Percentiles rank a stretch among this genome's conserved stretches.
Evolutionary conservation across 2,797 vertebrate genomes (phyloP).

Genomic region (Euphonia xanthogaster): DNA sequence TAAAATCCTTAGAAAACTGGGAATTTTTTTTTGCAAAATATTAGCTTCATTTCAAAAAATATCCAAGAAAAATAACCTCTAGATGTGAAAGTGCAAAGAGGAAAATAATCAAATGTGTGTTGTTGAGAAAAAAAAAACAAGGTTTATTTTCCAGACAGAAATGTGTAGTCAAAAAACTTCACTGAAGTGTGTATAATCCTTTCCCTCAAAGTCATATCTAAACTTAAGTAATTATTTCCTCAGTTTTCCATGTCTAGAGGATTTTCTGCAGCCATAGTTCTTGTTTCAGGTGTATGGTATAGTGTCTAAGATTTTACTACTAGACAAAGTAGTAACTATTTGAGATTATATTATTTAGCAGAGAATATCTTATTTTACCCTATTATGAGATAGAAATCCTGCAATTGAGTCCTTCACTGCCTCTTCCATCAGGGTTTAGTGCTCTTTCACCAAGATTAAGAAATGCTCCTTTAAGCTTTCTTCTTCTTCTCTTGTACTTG

Average conservation of each 20-base stretch:
- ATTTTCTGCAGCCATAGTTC: not conserved
- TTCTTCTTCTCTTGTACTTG: not conserved
- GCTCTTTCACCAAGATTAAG: not conserved
- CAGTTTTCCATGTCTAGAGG: not conserved
- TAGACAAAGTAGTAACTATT: not conserved
- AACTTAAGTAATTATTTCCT: not conserved
- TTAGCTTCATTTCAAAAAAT: not conserved
- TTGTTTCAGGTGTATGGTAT: not conserved
- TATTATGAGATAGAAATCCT: not conserved
- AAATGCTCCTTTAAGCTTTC: not conserved
- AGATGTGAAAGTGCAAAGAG: not conserved
- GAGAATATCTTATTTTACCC: not conserved
- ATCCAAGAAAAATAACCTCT: not conserved
- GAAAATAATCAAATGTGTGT: not conserved
- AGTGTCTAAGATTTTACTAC: not conserved
- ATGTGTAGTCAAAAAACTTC: not conserved
- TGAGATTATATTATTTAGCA: not conserved
- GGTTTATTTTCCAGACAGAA: not conserved
- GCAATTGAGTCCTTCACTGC: not conserved
- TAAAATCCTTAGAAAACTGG: not conserved
- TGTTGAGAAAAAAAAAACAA: not conserved
- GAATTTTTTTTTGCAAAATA: not conserved
- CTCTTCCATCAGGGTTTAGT: not conserved
- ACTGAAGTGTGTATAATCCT: not conserved
- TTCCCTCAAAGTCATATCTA: not conserved